Conservation (phyloP, 2,113 vertebrate species). For the Odontesthes bonariensis region DNA sequence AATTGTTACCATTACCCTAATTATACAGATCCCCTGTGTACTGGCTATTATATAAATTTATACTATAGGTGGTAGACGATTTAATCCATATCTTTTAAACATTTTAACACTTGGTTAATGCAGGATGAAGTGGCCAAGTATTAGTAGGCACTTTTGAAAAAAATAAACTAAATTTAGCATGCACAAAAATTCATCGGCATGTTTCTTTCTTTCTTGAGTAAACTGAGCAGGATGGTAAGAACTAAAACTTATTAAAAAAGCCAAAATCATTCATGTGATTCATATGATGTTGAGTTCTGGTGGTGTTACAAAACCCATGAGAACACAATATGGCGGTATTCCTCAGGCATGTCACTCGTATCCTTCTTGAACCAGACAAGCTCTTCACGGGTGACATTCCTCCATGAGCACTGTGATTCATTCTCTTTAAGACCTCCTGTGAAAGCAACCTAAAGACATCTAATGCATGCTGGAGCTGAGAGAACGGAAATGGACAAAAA, state of each 20-base stretch:
- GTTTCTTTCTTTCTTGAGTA: constrained; percentile 33
- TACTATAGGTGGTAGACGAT: constrained; percentile 52
- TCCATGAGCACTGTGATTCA: constrained; percentile 36
- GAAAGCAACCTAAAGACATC: constrained; percentile 81
- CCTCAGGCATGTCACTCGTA: constrained; percentile 37
- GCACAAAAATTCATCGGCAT: constrained; percentile 65
- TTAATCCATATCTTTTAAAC: constrained; percentile 41
- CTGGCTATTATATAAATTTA: constrained; percentile 51
- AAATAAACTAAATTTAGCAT: constrained; percentile 65
- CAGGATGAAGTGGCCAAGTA: constrained; percentile 77
- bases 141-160: constrained; percentile 86
- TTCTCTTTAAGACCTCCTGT: constrained; percentile 75
- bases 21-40: constrained; percentile 68
- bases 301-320: constrained; percentile 37
- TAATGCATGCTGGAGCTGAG: constrained; percentile 80
- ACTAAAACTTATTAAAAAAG: constrained; percentile 24
- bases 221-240: constrained; percentile 44
- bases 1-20: constrained; percentile 69
- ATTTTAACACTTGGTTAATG: constrained; percentile 70
- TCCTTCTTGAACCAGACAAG: constrained; percentile 37
- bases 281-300: constrained; percentile 37
- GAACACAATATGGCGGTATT: constrained; percentile 49
- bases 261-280: constrained; percentile 32
- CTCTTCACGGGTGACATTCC: constrained; percentile 51
- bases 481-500: constrained; percentile 76